Evolutionary conservation across 2,797 vertebrate species (phyloP).

Genomic region (Megaceryle alcyon): DNA sequence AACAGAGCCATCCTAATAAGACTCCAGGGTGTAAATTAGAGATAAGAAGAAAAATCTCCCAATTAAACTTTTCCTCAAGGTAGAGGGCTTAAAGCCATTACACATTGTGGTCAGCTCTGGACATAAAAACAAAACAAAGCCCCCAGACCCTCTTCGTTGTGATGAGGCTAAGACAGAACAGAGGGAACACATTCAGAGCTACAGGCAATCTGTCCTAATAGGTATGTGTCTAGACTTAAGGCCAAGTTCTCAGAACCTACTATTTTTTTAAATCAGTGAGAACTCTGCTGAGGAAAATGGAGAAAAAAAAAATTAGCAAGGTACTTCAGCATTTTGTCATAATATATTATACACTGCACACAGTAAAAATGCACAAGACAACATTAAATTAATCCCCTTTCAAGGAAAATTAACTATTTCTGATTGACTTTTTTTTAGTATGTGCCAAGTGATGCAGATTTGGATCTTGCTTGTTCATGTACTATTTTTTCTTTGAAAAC

Average conservation of each 20-base stretch:
- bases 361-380: not conserved
- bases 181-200: not conserved
- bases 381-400: not conserved
- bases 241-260: not conserved
- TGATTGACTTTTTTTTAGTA: not conserved
- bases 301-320: not conserved
- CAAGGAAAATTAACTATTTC: not conserved
- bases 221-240: constrained; percentile 6
- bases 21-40: constrained; percentile 64
- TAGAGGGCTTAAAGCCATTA: constrained; percentile 56
- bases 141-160: not conserved
- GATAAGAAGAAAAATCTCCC: constrained; percentile 70
- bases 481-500: not conserved
- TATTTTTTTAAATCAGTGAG: not conserved
- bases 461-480: not conserved
- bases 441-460: not conserved
- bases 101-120: constrained; percentile 16
- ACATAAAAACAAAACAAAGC: not conserved
- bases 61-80: constrained; percentile 71
- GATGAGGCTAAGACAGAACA: not conserved
- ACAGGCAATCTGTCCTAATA: constrained; percentile 17
- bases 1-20: constrained; percentile 69
- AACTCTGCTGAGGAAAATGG: not conserved
- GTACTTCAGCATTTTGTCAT: not conserved
- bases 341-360: not conserved